Base-by-base conservation (phyloP, 2,113 vertebrate species). In the Hucho hucho region DNA sequence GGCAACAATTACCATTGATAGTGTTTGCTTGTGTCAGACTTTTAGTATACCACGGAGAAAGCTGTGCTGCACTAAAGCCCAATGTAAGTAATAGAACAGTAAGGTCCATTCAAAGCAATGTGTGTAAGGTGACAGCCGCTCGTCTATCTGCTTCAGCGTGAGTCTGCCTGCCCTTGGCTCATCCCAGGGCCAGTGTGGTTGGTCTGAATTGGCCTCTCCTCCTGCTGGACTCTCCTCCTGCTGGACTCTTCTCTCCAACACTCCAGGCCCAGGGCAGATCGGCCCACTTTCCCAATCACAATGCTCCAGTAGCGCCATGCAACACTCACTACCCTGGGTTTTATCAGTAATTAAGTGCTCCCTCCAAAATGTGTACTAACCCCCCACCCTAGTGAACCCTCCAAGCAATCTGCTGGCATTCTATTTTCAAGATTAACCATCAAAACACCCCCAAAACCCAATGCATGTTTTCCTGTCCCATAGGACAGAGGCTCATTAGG, bases 321-420 rank as follows among this genome's bases (percentile, higher is more conserved):
- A 76, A 74, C 77, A n/a, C 20, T 32, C 26, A 6, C 32, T 32
- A 49, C 26, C 76, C 74, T 2, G 63, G 69, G 81, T 89, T 89
- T 91, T 86, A 87, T 88, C 86, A 83, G 79, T 86, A 87, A 87
- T 88, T 83, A 90, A 88, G 84, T 87, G 84, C 84, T 80, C 77
- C 78, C 75, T 59, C 68, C 70, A 74, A 37, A 37, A 68, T 64
- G 59, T 78, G 64, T 77, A 73, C 70, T 70, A 84, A 86, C 26
- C n/a, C 71, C 29, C 56, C 77, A 46, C 78, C 82, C 53, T 73
- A 12, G 32, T 83, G 6, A 73, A 84, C 64, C 80, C 80, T 78
- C 64, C 74, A n/a, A 69, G 80, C 72, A 75, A 80, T 75, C 79
- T 73, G 64, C 61, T 72, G 43, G 77, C 79, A 80, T 77, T 47